Evolutionary conservation across 2,888 invertebrate genomes (phyloP).

Genomic region (Hemistola chrysoprasaria): DNA sequence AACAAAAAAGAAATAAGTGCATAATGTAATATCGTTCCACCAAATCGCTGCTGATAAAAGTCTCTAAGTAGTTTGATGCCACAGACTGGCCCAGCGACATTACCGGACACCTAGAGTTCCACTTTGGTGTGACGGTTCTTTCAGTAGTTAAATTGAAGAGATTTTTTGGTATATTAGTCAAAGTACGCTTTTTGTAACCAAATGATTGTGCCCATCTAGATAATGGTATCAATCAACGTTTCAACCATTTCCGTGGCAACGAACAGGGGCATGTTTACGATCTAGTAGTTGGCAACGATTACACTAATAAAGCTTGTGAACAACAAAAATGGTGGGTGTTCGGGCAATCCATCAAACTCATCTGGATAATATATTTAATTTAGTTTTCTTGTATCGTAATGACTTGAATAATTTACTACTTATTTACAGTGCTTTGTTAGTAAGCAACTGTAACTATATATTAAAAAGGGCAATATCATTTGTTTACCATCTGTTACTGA

Average conservation of each 20-base stretch:
- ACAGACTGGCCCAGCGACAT: too few relatives aligned
- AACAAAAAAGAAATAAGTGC: too few relatives aligned
- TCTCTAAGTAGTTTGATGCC: too few relatives aligned
- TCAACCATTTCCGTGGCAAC: slow-evolving; percentile 47
- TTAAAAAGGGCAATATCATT: too few relatives aligned
- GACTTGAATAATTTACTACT: slow-evolving; percentile 5
- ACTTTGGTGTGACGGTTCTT: too few relatives aligned
- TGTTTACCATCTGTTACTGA: too few relatives aligned
- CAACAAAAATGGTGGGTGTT: slow-evolving; percentile 37
- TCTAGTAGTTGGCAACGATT: slow-evolving; percentile 53
- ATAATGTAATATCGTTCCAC: too few relatives aligned
- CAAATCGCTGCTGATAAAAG: too few relatives aligned
- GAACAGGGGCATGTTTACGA: slow-evolving; percentile 50
- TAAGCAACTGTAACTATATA: slow-evolving; percentile 11
- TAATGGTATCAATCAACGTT: slow-evolving; percentile 10
- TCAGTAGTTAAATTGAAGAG: too few relatives aligned
- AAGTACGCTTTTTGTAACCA: background rate
- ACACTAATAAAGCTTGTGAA: slow-evolving; percentile 32
- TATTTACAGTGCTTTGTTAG: slow-evolving; percentile 13
- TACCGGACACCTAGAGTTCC: too few relatives aligned
- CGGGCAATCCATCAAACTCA: slow-evolving; percentile 38
- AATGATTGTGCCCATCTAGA: slow-evolving; percentile 20
- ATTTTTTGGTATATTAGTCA: too few relatives aligned
- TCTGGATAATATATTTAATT: slow-evolving; percentile 16
- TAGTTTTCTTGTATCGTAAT: slow-evolving; percentile 6